Evolutionary conservation across 30 jellyfish, hydroid and myxozoan genomes (phyloP).

Genomic region (Mastigias papua): DNA sequence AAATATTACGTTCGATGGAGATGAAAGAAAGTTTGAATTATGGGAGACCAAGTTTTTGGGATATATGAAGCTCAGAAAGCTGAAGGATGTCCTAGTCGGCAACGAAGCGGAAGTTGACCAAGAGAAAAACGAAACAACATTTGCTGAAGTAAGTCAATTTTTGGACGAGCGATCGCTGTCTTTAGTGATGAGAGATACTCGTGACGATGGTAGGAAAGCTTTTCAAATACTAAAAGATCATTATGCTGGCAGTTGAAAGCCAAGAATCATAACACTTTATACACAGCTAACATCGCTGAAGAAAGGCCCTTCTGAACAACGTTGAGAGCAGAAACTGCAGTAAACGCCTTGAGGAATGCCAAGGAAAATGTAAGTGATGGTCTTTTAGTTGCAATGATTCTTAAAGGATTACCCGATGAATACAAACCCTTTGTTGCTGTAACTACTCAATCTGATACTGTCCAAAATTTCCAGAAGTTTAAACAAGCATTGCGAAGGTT

Average conservation of each 20-base stretch:
- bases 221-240: conserved; percentile 34
- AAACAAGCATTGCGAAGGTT: background rate
- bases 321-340: conserved; percentile 54
- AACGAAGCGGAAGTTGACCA: background rate
- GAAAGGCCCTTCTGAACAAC: conserved; percentile 8
- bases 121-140: conserved; percentile 38
- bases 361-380: conserved; percentile 27
- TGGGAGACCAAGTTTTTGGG: background rate
- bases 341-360: conserved; percentile 51
- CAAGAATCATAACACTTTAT: conserved; percentile 39
- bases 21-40: too few relatives aligned
- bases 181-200: conserved; percentile 54
- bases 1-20: background rate
- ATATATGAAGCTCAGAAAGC: background rate
- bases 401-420: conserved; percentile 5
- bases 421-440: background rate
- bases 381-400: background rate
- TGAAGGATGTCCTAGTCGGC: background rate
- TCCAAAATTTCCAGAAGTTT: background rate
- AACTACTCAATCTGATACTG: background rate
- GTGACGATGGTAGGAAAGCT: conserved; percentile 53
- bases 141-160: conserved; percentile 57
- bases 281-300: conserved; percentile 50
- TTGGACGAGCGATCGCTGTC: conserved; percentile 40
- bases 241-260: too few relatives aligned